Base-by-base conservation (phyloP, 2,797 vertebrate genomes). In the Tokudaia muenninki region DNA sequence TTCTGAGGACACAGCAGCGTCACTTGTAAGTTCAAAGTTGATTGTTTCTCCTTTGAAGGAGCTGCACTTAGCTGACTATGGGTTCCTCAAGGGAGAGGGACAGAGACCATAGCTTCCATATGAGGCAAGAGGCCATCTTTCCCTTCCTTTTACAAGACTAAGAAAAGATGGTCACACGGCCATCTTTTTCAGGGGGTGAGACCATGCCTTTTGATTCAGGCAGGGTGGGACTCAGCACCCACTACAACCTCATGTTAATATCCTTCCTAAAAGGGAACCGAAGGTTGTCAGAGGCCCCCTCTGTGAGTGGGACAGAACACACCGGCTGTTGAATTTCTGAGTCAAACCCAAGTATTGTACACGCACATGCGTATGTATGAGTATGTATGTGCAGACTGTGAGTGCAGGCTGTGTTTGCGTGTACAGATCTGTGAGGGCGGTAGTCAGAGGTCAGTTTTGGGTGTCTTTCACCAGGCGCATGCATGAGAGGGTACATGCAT, bases 1-100 rank as follows among this genome's bases (percentile, higher is more conserved):
- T 94, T 98, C 99, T 92, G 99, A 99, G 86, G 99, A 99, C 87
- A 98, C 98, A 52, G 97, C 97, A 90, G 6, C 89, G 19, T 87
- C 93, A 0, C 84, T 98, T 75, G 98, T 99, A 97, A 98, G 98
- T 98, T 96, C 75, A 89, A 41, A 21, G 17, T 44, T 37, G 47
- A 31, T 37, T 0, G 2, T 74, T 72, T 97, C 70, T 75, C n/a
- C 41, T 67, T 79, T 81, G 70, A 8, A 84, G 34, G 55, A 29
- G n/a, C n/a, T 50, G 16, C 31, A 29, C 16, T 29, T 29, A 37
- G 52, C 34, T 37, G 65, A 29, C 1, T 17, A 21, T 17, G 22
- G 57, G 47, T 8, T 3, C n/a, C 59, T 52, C 0, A 37, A 13
- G 24, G 61, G 19, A 26, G 44, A 87, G 80, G 26, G 16, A 3